Base-by-base conservation (phyloP, 2,888 invertebrate genomes). In the Sceliomorpha sp. region DNA sequence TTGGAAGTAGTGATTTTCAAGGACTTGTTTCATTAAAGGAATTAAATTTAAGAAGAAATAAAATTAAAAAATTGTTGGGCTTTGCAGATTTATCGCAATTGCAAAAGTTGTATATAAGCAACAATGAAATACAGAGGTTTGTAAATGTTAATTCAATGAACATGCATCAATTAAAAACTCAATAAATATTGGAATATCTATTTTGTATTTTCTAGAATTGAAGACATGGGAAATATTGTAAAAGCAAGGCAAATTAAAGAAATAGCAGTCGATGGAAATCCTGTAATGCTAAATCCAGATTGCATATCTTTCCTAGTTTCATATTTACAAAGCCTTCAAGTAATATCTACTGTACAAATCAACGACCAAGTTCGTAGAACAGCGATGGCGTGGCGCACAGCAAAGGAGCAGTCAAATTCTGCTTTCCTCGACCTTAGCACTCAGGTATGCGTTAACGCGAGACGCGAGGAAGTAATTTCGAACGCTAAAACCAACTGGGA, bases 401-500 rank as follows among this genome's bases (percentile, higher is more conserved):
- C 93, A 73, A 95, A 95, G 86, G 95, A 95, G 84, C 91, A 92
- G 34, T 91, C 92, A n/a, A 92, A 91, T 75, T 90, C 92, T 1
- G 91, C 92, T 1, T 93, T 92, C 73, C 91, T 92, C 78, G 92
- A 93, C 47, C 89, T 93, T 14, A 90, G 91, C 31, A 89, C 90
- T 37, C 91, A 92, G 74, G 90, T 91, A 7, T 89, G 89, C 45
- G 81, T 89, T 31, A 91, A 89, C 70, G 93, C 93, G 27, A 90
- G 93, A 0, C 90, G 95, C n/a, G 95, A 95, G 84, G 94, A 95
- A 86, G 93, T 95, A 1, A 96, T 96, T 70, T 93, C 94, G 31
- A 95, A 95, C 82, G 95, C 95, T 1, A 91, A 95, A 71, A 95
- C 94, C n/a, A 96, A 95, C 82, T 96, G 95, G 95, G 95, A 96